Evolutionary conservation across 2,797 vertebrate genomes (phyloP).

Genomic region (Notamacropus eugenii): DNA sequence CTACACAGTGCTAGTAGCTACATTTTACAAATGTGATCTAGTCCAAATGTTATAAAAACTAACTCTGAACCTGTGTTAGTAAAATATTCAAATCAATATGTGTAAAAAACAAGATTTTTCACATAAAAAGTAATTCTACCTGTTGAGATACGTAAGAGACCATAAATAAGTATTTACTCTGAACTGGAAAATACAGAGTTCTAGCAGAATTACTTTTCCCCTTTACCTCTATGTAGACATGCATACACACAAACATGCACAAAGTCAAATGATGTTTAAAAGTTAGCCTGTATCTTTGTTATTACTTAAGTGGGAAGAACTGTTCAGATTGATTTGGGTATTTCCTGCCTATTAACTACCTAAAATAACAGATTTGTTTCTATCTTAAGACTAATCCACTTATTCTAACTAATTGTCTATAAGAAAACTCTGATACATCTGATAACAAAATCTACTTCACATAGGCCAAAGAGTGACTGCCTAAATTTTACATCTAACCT

Average conservation of each 20-base stretch:
- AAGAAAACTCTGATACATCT: slow-evolving; percentile 1
- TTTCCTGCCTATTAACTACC: slow-evolving; percentile 24
- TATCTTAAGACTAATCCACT: slow-evolving; percentile 37
- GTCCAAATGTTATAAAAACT: slow-evolving; percentile 74
- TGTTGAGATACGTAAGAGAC: slow-evolving; percentile 45
- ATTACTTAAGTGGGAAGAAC: not conserved
- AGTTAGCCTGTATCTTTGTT: not conserved
- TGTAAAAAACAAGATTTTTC: slow-evolving; percentile 64
- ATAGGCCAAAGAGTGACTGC: not conserved
- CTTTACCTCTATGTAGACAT: not conserved
- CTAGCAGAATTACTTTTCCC: slow-evolving; percentile 24
- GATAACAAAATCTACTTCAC: slow-evolving; percentile 28
- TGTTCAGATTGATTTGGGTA: not conserved
- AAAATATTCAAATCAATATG: slow-evolving; percentile 68
- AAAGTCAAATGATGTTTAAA: not conserved
- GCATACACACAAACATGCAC: not conserved
- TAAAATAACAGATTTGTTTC: slow-evolving; percentile 38
- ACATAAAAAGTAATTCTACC: slow-evolving; percentile 47
- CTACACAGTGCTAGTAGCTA: slow-evolving; percentile 59
- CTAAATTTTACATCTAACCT: not conserved
- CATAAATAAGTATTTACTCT: slow-evolving; percentile 51
- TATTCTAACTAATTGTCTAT: slow-evolving; percentile 19
- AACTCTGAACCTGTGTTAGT: slow-evolving; percentile 59
- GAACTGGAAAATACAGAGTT: slow-evolving; percentile 42
- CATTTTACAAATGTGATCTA: slow-evolving; percentile 72